A percentile compares a stretch with the other conserved stretches of the same genome.
These are phyloP conservation scores for Darevskia nairensis DNA, from an alignment of 2,797 vertebrate species.

Conservation along the genomic window DNA sequence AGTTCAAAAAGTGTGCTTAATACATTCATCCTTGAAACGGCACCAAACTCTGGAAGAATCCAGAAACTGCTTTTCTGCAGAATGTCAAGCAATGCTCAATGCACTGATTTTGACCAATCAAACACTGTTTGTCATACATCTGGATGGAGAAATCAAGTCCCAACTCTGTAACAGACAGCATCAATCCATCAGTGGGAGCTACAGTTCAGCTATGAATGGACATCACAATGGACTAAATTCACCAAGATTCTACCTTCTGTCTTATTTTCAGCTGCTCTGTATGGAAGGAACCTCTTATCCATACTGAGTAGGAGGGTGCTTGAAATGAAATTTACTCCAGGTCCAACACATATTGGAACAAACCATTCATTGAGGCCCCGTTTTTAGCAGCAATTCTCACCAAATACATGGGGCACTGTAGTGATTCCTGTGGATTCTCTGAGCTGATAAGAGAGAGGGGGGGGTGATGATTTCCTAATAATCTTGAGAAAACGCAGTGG, in stretches of 20 bases:
- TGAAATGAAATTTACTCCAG: too few species aligned
- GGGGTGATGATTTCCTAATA: not conserved
- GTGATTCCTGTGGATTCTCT: not conserved
- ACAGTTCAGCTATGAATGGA: slow-evolving; percentile 98
- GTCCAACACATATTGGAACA: too few species aligned
- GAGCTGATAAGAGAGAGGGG: not conserved
- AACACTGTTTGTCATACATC: too few species aligned
- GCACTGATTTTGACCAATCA: slow-evolving; percentile 84
- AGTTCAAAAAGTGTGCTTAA: not conserved
- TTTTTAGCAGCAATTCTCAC: not conserved
- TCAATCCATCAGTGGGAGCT: slow-evolving; percentile 99
- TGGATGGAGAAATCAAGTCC: slow-evolving; percentile 79
- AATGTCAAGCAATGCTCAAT: slow-evolving; percentile 99
- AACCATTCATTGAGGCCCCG: too few species aligned
- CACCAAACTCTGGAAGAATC: not conserved
- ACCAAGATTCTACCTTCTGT: slow-evolving; percentile 90
- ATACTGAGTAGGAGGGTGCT: not conserved
- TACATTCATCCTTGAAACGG: not conserved
- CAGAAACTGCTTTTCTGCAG: slow-evolving; percentile 91
- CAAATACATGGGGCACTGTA: too few species aligned
- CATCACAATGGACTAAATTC: slow-evolving; percentile 98
- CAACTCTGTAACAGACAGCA: slow-evolving; percentile 97
- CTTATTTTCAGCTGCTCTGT: not conserved
- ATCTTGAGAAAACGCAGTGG: not conserved
- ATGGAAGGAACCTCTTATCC: not conserved